These are phyloP conservation scores for Brassicogethes aeneus DNA, from an alignment of 2,888 invertebrate genomes.

Conservation along the genomic window DNA sequence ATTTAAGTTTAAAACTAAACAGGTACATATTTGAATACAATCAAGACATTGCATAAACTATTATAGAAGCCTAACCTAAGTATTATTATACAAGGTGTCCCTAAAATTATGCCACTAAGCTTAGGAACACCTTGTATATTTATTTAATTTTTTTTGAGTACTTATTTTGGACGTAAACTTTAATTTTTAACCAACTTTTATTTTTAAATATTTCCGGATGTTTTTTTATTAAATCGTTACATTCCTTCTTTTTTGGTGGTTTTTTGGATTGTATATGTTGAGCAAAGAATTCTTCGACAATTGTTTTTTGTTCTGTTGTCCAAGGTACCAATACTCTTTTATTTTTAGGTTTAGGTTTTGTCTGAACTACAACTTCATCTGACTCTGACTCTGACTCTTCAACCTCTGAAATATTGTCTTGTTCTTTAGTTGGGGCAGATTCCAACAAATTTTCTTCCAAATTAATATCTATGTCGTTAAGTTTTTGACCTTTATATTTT, in stretches of 20 bases:
- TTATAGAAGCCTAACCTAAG: too few relatives aligned
- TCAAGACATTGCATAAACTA: too few relatives aligned
- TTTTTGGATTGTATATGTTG: not conserved
- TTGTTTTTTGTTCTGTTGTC: not conserved
- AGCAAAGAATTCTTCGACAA: not conserved
- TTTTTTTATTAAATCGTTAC: not conserved
- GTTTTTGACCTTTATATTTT: conserved; percentile 15
- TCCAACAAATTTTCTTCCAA: conserved; percentile 5
- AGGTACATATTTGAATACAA: too few relatives aligned
- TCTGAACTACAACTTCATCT: too few relatives aligned
- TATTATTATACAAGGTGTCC: too few relatives aligned
- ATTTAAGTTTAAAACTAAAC: too few relatives aligned
- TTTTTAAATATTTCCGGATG: not conserved
- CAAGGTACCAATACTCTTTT: not conserved
- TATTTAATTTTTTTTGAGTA: not conserved
- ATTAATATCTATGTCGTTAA: conserved; percentile 16
- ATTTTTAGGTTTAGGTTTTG: not conserved
- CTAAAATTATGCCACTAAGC: too few relatives aligned
- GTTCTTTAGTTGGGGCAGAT: not conserved
- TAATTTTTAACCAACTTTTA: not conserved
- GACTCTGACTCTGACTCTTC: not conserved
- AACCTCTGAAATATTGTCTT: not conserved
- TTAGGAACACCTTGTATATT: too few relatives aligned
- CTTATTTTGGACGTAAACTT: not conserved
- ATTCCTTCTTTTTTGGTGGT: not conserved